Base-by-base conservation (phyloP, 2,797 vertebrate genomes). In the Podarcis siculus region DNA sequence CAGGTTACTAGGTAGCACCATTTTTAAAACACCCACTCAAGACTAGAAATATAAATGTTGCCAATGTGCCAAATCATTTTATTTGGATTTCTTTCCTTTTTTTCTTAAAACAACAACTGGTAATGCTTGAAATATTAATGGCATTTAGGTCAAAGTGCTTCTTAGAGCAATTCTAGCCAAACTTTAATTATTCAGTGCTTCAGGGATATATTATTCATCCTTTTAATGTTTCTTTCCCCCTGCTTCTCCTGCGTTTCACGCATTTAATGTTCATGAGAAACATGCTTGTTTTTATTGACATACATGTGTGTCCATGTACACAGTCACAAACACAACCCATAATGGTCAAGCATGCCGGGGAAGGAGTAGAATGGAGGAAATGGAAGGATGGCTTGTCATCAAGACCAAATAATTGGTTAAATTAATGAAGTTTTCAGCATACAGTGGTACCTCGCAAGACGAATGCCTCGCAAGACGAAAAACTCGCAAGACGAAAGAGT, bases 111-210 rank as follows among this genome's bases (percentile, higher is more conserved):
- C 86, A 45, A 13, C 69, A 67, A 35, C 25, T 45, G 8, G 39
- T 69, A 42, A 89, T 61, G 85, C 39, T 79, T 89, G 67, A 86
- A 89, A 89, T 93, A 85, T 78, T 90, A 80, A 90, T 88, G 82
- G 37, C 23, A 79, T 88, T 88, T 84, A 81, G 85, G 58, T 78
- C 79, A 93, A 45, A 42, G 32, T 27, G 9, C 21, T 90, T 27
- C 86, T 89, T 90, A 78, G 89, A 87, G 32, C 90, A 42, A 79
- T 79, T 2, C 6, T 23, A 80, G 4, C 89, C 64, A 76, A 71
- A 85, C 77, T 86, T 91, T 78, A 87, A 84, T 91, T 87, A 89
- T 91, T 80, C 76, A 82, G 37, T 39, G 13, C 25, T 86, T 82
- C 69, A 73, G 61, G 72, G 61, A 64, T 71, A 87, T 72, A 17